Base-by-base conservation (phyloP, 2,888 invertebrate species). In the Ophion ventricosus region DNA sequence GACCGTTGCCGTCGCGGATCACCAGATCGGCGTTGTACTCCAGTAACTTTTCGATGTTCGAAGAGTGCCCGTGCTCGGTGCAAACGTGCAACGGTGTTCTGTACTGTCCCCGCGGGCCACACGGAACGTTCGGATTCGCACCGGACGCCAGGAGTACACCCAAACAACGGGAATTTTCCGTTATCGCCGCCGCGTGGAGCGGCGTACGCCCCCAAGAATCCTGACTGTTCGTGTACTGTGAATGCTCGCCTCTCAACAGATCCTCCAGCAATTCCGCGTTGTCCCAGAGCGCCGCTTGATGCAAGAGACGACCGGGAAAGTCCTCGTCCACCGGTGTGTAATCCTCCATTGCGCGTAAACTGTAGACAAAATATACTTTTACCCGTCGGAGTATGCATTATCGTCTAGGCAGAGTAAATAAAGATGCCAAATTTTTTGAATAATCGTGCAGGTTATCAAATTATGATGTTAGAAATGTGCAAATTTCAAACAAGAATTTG, bases 241-340 rank as follows among this genome's bases (percentile, higher is more conserved):
- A 91, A 86, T 95, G 94, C 75, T 96, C 96, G 0, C 97, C 97
- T 63, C 95, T 94, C 8, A 98, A 90, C 40, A 98, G 94, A 93
- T 98, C 98, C 90, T 96, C 96, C n/a, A 98, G 94, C 0, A 98
- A 94, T 91, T 98, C 98, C 23, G 96, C 95, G 91, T 98, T 98
- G 93, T 98, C 97, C 97, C 98, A 98, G 20, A 98, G 93, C 0
- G 98, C 97, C 17, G 98, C 97, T 96, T 97, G 97, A 89, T 97
- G 97, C 80, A 97, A 93, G 70, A 97, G 93, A 73, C 97, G 95
- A 5, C 97, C 97, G 85, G 96, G 96, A 92, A 97, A 97, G 92
- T 97, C 95, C 90, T 97, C 97, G 89, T 97, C 97, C 89, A 96
- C 96, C n/a, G 96, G 96, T n/a, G 96, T 96, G 80, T 96, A 95